Conservation (phyloP, 2,888 invertebrate species). For the Drosophila mercatorum region DNA sequence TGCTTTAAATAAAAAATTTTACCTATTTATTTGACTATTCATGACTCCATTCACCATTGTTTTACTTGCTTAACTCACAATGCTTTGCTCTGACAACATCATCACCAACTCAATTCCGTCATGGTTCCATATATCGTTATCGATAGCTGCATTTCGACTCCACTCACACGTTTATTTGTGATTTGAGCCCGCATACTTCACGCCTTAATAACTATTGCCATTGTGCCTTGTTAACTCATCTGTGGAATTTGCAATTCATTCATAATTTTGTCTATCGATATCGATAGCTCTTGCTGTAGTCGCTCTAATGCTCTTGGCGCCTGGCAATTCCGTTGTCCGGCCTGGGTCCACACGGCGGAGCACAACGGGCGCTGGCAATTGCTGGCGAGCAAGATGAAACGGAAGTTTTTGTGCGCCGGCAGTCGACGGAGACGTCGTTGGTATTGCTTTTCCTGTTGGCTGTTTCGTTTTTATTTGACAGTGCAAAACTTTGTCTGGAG, state of each 20-base stretch:
- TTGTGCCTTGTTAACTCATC: too few species aligned
- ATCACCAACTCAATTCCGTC: too few species aligned
- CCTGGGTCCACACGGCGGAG: slow-evolving; percentile 20
- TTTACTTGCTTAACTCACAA: not conserved
- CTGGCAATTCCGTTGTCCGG: slow-evolving; percentile 10
- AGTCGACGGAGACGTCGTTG: slow-evolving; percentile 29
- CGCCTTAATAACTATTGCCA: too few species aligned
- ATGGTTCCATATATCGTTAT: not conserved
- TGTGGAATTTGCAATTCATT: too few species aligned
- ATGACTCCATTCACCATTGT: not conserved
- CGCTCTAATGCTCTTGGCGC: not conserved
- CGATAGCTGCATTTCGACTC: not conserved
- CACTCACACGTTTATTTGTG: not conserved
- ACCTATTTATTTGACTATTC: not conserved
- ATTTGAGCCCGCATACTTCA: not conserved
- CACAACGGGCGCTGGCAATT: slow-evolving; percentile 61
- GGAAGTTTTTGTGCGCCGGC: slow-evolving; percentile 68
- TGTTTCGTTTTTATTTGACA: slow-evolving; percentile 50
- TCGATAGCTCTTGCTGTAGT: slow-evolving; percentile 4
- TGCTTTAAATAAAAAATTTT: too few species aligned
- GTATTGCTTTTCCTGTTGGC: slow-evolving; percentile 58
- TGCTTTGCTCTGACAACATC: not conserved
- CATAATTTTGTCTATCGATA: not conserved
- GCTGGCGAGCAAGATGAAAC: slow-evolving; percentile 66
- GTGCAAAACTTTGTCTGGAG: slow-evolving; percentile 68